Base-by-base conservation (phyloP, 2,797 vertebrate genomes). In the Rachycentron canadum region DNA sequence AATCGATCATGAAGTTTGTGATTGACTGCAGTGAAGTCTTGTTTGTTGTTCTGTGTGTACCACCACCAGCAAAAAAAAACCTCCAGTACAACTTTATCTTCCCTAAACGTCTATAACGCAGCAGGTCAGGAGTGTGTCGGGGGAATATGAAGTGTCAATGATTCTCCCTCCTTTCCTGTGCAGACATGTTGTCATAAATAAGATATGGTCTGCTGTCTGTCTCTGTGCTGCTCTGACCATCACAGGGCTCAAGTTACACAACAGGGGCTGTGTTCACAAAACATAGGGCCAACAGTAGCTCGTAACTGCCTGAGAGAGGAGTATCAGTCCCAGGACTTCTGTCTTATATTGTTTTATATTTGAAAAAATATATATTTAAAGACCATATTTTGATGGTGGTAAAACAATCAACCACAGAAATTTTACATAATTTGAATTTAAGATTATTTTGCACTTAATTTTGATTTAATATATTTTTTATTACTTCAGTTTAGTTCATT, bases 131-230 rank as follows among this genome's bases (percentile, higher is more conserved):
- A 10, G 61, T 30, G 6, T n/a, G 55, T n/a, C 2, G 0, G 17
- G 4, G 1, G 19, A 65, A 68, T 30, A 52, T 62, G 41, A 69
- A 36, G 11, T 21, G 21, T 64, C 19, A 62, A 76, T 2, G 17
- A 26, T 23, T 61, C 1, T 52, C 34, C 26, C 11, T 53, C 11
- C 50, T 55, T 62, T 83, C 38, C 71, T 40, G 30, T 59, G 61
- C 83, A 88, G 88, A 88, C 82, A 67, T 50, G 38, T 57, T n/a
- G 49, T 77, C 64, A 87, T 88, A 45, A 90, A 90, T 91, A 87
- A 91, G 63, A 73, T 0, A 82, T 90, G 81, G 25, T 69, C 21
- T 62, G 50, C 9, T 41, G 81, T 80, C 83, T 87, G 76, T 47
- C 25, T 67, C 28, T 26, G 23, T 34, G 66, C 64, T 73, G 50